These are phyloP conservation scores for Drosophila kanekoi DNA, from an alignment of 2,888 invertebrate species.

Conservation along the genomic window DNA sequence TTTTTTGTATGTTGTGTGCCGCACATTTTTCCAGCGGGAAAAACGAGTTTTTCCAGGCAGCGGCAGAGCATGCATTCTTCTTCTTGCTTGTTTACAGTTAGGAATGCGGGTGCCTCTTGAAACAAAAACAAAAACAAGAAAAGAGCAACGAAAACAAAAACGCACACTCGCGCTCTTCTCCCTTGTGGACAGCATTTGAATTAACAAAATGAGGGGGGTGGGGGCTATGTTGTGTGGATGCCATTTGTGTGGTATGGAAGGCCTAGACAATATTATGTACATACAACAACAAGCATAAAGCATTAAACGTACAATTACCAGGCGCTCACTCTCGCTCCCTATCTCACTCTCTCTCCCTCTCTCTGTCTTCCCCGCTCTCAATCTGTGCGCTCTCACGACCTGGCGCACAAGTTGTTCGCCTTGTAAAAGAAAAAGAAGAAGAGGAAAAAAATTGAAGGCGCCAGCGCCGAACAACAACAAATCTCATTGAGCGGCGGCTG, in stretches of 20 bases:
- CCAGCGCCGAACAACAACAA: constrained; percentile 38
- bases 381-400: constrained; percentile 38
- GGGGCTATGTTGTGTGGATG: constrained; percentile 41
- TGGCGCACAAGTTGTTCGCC: constrained; percentile 77
- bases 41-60: constrained; percentile 77
- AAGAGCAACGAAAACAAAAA: constrained; percentile 63
- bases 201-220: not conserved
- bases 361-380: constrained; percentile 11
- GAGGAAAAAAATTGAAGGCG: constrained; percentile 52
- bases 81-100: constrained; percentile 78
- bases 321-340: constrained; percentile 14
- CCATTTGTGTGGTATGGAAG: constrained; percentile 40
- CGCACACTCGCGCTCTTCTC: constrained; percentile 35
- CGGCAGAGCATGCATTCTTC: constrained; percentile 56
- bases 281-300: constrained; percentile 22
- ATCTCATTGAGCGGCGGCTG: constrained; percentile 60
- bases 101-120: constrained; percentile 71
- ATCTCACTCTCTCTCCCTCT: constrained; percentile 6
- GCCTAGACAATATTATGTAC: constrained; percentile 42
- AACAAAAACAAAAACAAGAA: constrained; percentile 23
- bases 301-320: constrained; percentile 27
- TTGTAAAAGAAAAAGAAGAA: constrained; percentile 48
- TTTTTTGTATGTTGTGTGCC: constrained; percentile 27
- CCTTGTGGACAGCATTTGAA: constrained; percentile 37
- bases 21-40: constrained; percentile 78